A percentile compares a stretch with the other conserved stretches of the same genome.
Conservation (phyloP, 2,888 invertebrate genomes). For the Germaria angustata region DNA sequence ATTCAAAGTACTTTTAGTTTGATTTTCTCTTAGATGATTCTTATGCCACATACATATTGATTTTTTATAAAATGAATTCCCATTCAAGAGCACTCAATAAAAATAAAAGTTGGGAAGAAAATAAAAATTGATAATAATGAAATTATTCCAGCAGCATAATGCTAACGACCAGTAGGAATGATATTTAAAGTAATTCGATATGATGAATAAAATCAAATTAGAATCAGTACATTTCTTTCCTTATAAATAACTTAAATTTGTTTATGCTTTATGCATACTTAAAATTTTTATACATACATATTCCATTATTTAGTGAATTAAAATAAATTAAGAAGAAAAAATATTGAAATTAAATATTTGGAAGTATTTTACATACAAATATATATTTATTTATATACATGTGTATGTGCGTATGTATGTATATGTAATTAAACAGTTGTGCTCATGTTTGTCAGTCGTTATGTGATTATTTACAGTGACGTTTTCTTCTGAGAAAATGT, state of each 20-base stretch:
- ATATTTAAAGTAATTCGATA: slow-evolving; percentile 35
- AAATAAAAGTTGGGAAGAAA: slow-evolving; percentile 5
- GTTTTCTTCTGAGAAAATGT: too few relatives aligned
- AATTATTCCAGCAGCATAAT: slow-evolving; percentile 57
- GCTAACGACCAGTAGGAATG: slow-evolving; percentile 45
- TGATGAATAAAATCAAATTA: slow-evolving; percentile 57
- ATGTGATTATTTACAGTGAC: too few relatives aligned
- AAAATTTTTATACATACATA: too few relatives aligned
- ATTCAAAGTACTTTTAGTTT: slow-evolving; percentile 38
- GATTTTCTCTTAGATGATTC: slow-evolving; percentile 17
- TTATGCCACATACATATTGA: slow-evolving; percentile 29
- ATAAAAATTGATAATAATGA: slow-evolving; percentile 38
- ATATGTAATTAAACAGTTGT: neutral
- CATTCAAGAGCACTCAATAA: slow-evolving; percentile 6
- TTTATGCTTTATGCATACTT: neutral
- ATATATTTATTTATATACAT: too few relatives aligned
- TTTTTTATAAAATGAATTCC: slow-evolving; percentile 49
- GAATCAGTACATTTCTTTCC: slow-evolving; percentile 46
- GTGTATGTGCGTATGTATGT: neutral
- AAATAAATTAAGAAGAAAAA: neutral
- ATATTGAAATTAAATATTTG: neutral
- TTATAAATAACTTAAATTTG: slow-evolving; percentile 42
- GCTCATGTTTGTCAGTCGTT: too few relatives aligned
- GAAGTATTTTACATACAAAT: too few relatives aligned
- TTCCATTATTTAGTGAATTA: neutral